Evolutionary conservation across 2,888 invertebrate species (phyloP), one percentile per base, ranked within the genome.

Genomic region (Neria commutata): DNA sequence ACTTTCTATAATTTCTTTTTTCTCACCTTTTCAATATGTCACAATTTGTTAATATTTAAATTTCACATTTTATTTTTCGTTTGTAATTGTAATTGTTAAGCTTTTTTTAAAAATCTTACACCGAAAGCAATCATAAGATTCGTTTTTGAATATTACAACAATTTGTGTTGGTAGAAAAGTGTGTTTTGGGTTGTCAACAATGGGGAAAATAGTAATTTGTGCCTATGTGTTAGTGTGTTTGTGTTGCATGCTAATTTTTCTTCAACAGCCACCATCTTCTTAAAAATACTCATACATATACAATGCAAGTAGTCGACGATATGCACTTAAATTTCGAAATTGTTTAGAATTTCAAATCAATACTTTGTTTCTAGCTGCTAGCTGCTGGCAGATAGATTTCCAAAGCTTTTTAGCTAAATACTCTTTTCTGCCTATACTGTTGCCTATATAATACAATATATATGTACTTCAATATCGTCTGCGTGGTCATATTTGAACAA

Each of bases 61-160:
- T 62, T 68, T 69, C 67, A 33, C 60, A 65, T 67, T 63, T 70
- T 54, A 54, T 49, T 21, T 58, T 56, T 62, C 60, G 47, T 45
- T 54, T 66, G 65, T 65, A 58, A 62, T 64, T 68, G 59, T 46
- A 50, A 59, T 56, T 56, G 50, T 62, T 62, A 63, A 55, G 62
- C 52, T 54, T 52, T 61, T 58, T 26, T 48, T 23, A 51, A n/a
- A 52, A 34, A 37, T 29, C 67, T 72, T 73, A 76, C 74, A 73
- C 70, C 72, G 69, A 77, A 77, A 76, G 74, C 74, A 67, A 74
- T 77, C 75, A 76, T 76, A 77, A 77, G 77, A 77, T 70, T 76
- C 76, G 72, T 74, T 74, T 71, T 67, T 72, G 58, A 68, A 74
- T 71, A 58, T 40, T 54, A 58, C 55, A 58, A 61, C 51, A 50